These are phyloP conservation scores for Amphiduros pacificus DNA, from an alignment of 2,888 invertebrate genomes.

Conservation along the genomic window DNA sequence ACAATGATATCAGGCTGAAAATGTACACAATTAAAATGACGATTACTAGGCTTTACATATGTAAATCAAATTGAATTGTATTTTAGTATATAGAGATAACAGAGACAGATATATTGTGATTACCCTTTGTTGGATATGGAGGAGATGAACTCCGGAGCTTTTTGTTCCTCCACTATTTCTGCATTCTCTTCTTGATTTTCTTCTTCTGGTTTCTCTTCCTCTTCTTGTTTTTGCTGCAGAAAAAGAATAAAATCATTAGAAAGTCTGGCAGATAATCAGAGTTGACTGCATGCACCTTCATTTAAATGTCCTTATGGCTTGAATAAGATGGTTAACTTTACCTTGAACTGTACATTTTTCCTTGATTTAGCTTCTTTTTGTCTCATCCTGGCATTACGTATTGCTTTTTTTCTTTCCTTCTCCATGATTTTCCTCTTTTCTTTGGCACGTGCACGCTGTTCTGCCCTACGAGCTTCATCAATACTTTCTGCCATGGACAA, in stretches of 20 bases:
- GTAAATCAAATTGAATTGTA: too few species aligned
- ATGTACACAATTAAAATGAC: not conserved
- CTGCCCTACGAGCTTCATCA: constrained; percentile 34
- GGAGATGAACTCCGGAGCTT: constrained; percentile 9
- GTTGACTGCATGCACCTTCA: too few species aligned
- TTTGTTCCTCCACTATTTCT: constrained; percentile 17
- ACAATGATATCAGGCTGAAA: constrained; percentile 50
- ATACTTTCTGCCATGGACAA: constrained; percentile 45
- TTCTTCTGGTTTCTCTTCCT: constrained; percentile 27
- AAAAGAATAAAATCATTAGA: not conserved
- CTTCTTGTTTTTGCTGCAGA: constrained; percentile 1
- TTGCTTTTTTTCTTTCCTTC: constrained; percentile 50
- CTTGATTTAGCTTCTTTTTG: constrained; percentile 48
- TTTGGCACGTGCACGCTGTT: constrained; percentile 29
- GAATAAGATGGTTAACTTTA: too few species aligned
- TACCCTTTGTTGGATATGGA: constrained; percentile 22
- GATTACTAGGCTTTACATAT: not conserved
- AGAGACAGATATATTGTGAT: not conserved
- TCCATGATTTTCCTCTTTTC: constrained; percentile 52
- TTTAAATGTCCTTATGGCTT: too few species aligned
- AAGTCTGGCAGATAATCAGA: not conserved
- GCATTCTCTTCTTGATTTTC: constrained; percentile 7
- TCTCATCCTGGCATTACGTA: constrained; percentile 48
- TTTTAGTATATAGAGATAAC: not conserved
- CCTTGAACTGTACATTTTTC: too few species aligned